Evolutionary conservation across 2,113 vertebrate species (phyloP).

Genomic region (Apus apus): DNA sequence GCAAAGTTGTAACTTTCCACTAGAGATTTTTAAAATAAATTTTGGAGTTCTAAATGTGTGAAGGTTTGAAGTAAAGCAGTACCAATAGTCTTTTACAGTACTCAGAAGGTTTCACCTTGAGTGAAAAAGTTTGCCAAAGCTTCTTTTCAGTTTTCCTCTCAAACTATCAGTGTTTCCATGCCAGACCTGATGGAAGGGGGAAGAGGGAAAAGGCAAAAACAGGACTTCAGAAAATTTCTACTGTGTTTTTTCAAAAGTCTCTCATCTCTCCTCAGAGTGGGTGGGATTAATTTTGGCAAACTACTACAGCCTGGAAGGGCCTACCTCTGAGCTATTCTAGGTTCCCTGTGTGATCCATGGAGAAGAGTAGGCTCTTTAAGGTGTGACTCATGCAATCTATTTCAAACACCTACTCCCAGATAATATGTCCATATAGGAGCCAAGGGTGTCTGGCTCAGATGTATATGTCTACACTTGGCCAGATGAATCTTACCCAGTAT

Average conservation of each 20-base stretch:
- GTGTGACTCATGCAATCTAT: conserved; percentile 49
- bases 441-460: conserved; percentile 61
- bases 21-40: not conserved
- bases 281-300: conserved; percentile 47
- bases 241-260: not conserved
- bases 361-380: conserved; percentile 13
- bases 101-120: not conserved
- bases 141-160: not conserved
- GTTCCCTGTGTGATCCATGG: not conserved
- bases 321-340: conserved; percentile 53
- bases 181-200: not conserved
- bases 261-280: not conserved
- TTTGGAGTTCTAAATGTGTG: not conserved
- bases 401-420: conserved; percentile 48
- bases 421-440: conserved; percentile 55
- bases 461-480: conserved; percentile 33
- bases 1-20: not conserved
- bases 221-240: not conserved
- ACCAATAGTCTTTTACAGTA: not conserved
- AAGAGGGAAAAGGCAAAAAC: not conserved
- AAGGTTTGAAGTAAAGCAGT: not conserved
- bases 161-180: not conserved
- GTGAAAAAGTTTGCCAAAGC: not conserved
- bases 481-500: conserved; percentile 54
- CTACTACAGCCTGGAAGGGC: conserved; percentile 40